Base-by-base conservation (phyloP, 2,797 vertebrate species). In the Bovichtus diacanthus region DNA sequence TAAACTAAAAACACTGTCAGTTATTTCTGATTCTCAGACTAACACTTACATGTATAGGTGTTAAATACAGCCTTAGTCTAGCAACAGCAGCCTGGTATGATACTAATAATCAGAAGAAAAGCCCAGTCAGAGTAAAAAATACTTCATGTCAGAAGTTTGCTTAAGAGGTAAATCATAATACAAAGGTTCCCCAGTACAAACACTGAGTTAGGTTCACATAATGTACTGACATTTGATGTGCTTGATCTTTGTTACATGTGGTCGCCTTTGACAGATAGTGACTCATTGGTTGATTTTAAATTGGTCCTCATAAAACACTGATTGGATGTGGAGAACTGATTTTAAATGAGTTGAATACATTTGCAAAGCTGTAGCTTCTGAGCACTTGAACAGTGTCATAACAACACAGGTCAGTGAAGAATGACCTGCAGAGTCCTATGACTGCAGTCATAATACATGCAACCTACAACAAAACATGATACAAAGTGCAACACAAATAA, bases 401-500 rank as follows among this genome's bases (percentile, higher is more conserved):
- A 29, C 36, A 25, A 27, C 36, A 51, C 21, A 10, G 3, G 34
- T 10, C 53, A 5, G 19, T 15, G 36, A 5, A 27, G 9, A n/a
- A 18, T 43, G 9, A 15, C 3, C 12, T 29, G 29, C 55, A 25
- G 18, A 34, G 64, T 75, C 19, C 1, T 51, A 44, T 34, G 41
- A 50, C 43, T 56, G 13, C 43, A 56, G 54, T 64, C 25, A 47
- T 59, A 43, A 44, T 11, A 11, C 43, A 29, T 25, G 18, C 21
- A 29, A 43, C 23, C 41, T 21, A 43, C n/a, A n/a, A n/a, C n/a
- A n/a, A n/a, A n/a, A n/a, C 39, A 44, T 0, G 4, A 70, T 50
- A 0, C 69, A 68, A 75, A 70, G 74, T 67, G 38, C 55, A 67
- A 29, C 36, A 29, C 38, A 56, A 47, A 44, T 72, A 54, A 60